Conservation (phyloP, 1,140 invertebrate species). For the Pseudoatta argentina region DNA sequence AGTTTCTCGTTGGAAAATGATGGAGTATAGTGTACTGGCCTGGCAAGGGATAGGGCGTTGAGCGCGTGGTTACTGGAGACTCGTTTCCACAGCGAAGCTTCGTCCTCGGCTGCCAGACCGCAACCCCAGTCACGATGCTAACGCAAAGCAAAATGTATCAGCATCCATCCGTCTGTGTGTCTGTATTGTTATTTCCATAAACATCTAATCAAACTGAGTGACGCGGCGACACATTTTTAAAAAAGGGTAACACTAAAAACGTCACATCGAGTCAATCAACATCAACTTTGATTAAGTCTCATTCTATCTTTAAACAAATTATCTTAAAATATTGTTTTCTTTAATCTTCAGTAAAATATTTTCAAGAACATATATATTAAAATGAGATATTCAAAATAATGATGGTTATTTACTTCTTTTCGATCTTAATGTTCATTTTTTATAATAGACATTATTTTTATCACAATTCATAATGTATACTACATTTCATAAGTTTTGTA, state of each 20-base stretch:
- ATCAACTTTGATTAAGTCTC: slow-evolving; percentile 14
- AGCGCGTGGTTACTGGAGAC: slow-evolving; percentile 94
- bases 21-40: slow-evolving; percentile 89
- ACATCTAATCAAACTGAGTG: slow-evolving; percentile 32
- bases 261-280: not conserved
- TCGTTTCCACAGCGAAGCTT: slow-evolving; percentile 94
- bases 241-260: not conserved
- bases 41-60: slow-evolving; percentile 95
- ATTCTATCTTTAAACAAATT: not conserved
- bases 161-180: slow-evolving; percentile 17
- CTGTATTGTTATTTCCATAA: slow-evolving; percentile 14
- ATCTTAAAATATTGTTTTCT: not conserved
- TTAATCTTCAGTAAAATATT: not conserved
- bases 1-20: slow-evolving; percentile 43
- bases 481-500: too few relatives aligned
- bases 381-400: not conserved
- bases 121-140: slow-evolving; percentile 96
- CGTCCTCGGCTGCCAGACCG: slow-evolving; percentile 93
- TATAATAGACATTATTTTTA: not conserved
- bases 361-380: not conserved
- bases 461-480: not conserved
- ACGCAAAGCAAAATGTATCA: slow-evolving; percentile 71
- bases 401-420: not conserved
- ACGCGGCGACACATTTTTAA: not conserved
- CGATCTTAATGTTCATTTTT: not conserved